Conservation (phyloP, 2,113 vertebrate genomes). For the Rhynchomys soricoides region DNA sequence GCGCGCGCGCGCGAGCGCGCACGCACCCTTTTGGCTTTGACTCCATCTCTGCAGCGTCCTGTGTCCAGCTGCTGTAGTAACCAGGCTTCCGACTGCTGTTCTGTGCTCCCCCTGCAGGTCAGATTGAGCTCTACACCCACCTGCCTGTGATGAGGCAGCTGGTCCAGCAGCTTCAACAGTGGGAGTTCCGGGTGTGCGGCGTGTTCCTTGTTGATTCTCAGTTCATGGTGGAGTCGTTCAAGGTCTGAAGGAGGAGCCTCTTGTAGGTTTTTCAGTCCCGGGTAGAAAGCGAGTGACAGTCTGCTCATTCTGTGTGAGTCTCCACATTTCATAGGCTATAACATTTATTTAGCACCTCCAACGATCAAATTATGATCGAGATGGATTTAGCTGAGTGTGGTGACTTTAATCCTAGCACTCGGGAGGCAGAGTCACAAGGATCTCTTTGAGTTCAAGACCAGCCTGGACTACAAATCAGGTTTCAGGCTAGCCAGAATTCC, state of each 20-base stretch:
- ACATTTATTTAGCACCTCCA: not conserved
- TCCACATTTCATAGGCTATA: not conserved
- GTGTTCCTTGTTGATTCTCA: constrained; percentile 99
- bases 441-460: not conserved
- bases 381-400: not conserved
- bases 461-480: not conserved
- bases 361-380: not conserved
- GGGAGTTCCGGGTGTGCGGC: constrained; percentile 98
- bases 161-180: constrained; percentile 97
- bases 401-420: not conserved
- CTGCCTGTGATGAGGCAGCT: constrained; percentile 98
- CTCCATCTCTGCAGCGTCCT: not conserved
- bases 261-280: not conserved
- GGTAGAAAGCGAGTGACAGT: not conserved
- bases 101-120: constrained; percentile 86
- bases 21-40: too few relatives aligned
- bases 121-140: constrained; percentile 99
- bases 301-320: constrained; percentile 8
- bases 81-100: not conserved
- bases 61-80: not conserved
- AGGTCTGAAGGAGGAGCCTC: constrained; percentile 86
- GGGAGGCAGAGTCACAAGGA: not conserved
- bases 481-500: not conserved
- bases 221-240: constrained; percentile 99
- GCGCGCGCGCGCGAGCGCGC: too few relatives aligned